Conservation (phyloP, 2,113 vertebrate species). For the Mormyrus lacerda region DNA sequence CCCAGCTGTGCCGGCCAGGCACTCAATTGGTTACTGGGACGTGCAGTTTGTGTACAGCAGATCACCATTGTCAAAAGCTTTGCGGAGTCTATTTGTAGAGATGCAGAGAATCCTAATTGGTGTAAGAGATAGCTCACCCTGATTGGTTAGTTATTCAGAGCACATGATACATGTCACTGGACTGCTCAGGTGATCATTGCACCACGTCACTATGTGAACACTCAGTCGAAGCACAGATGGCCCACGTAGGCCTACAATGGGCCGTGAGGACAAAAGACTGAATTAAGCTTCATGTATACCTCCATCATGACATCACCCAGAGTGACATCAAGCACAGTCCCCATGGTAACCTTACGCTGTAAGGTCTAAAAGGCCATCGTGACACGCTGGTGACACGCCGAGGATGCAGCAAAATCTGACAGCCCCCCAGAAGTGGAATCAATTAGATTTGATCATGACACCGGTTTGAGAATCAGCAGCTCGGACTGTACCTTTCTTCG, state of each 20-base stretch:
- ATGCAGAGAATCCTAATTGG: neutral
- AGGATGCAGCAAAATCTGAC: neutral
- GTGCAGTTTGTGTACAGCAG: neutral
- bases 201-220: neutral
- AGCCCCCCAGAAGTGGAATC: neutral
- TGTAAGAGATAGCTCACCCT: neutral
- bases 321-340: neutral
- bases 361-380: neutral
- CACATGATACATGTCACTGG: neutral
- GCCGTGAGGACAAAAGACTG: neutral
- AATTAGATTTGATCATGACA: neutral
- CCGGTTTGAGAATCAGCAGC: neutral
- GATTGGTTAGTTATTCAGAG: neutral
- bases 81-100: neutral
- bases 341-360: neutral
- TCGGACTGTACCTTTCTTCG: conserved; percentile 53
- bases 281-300: neutral
- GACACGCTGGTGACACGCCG: neutral
- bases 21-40: neutral
- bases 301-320: neutral
- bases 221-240: neutral
- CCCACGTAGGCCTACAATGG: neutral
- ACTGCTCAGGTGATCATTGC: neutral
- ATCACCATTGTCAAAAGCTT: neutral
- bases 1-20: neutral